Conservation (phyloP, 2,888 invertebrate genomes). For the Lasius platythorax region DNA sequence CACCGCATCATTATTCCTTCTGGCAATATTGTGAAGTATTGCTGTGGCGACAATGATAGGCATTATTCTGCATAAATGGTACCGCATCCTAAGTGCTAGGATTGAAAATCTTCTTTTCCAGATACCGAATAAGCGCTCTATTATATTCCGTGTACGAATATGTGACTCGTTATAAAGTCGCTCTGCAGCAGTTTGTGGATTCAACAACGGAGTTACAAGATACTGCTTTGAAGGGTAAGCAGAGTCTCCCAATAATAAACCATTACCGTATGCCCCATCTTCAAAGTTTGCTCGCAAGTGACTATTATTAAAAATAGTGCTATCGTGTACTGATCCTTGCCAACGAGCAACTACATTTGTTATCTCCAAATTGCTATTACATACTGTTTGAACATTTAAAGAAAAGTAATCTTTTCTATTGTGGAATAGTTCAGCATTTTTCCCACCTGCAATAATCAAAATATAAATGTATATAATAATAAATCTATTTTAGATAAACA, state of each 20-base stretch:
- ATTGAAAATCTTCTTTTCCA: conserved; percentile 2
- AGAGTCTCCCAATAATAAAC: not conserved
- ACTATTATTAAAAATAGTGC: not conserved
- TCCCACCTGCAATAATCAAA: not conserved
- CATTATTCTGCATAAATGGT: not conserved
- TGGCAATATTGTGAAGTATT: not conserved
- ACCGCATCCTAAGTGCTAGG: not conserved
- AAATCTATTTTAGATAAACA: not conserved
- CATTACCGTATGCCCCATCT: not conserved
- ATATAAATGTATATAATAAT: conserved; percentile 2
- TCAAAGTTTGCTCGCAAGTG: not conserved
- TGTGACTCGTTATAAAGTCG: conserved; percentile 2
- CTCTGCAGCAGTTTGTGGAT: conserved; percentile 6
- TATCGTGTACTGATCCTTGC: not conserved
- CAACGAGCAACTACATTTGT: not conserved
- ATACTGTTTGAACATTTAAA: not conserved
- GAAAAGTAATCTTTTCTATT: not conserved
- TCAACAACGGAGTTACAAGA: not conserved
- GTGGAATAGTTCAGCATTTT: not conserved
- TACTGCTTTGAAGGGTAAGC: not conserved
- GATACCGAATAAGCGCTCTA: not conserved
- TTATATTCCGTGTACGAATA: conserved; percentile 2
- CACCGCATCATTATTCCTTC: not conserved
- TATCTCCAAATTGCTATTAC: not conserved
- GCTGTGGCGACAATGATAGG: not conserved